Evolutionary conservation across 2,113 vertebrate genomes (phyloP), one percentile per base, ranked within the genome.

Genomic region (Zosterops lateralis): DNA sequence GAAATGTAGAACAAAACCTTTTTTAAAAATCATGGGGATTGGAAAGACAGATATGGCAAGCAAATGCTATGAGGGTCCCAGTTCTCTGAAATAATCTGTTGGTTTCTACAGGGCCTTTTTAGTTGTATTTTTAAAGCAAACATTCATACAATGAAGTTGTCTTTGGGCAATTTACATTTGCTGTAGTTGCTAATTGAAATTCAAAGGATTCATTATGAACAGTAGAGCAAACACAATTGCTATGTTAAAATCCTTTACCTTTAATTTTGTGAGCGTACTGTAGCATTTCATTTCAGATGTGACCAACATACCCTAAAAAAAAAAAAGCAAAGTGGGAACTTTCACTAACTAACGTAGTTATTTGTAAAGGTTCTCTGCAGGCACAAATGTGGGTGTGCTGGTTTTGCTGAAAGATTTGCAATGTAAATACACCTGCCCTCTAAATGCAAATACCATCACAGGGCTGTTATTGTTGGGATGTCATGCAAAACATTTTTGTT

Each of bases 81-180:
- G n/a, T 45, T 91, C 54, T 76, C 80, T 92, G 60, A 76, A 80
- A 44, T 38, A 17, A 64, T 58, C 25, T 42, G 8, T 50, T 82
- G 54, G 56, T 45, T 79, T 74, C 31, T 67, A 2, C 40, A 38
- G 25, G 31, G 26, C 60, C 83, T 60, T 73, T 3, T 64, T 29
- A 78, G 9, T 36, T 80, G 7, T 25, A 11, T 54, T 44, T 76
- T 64, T 14, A 45, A 42, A 60, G 13, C 48, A 38, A 62, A 73
- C 10, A 19, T 58, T 84, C 21, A 3, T 32, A 67, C 44, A 81
- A 22, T 53, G 10, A 79, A 81, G 66, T 80, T 89, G 31, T 93
- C 86, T 95, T 95, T 94, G 92, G 67, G 82, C 66, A 92, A 75
- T 93, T 96, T 61, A 29, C 80, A 54, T 80, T 60, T 19, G 10